Conservation (phyloP, 1,140 invertebrate species). For the Bemisia tabaci region DNA sequence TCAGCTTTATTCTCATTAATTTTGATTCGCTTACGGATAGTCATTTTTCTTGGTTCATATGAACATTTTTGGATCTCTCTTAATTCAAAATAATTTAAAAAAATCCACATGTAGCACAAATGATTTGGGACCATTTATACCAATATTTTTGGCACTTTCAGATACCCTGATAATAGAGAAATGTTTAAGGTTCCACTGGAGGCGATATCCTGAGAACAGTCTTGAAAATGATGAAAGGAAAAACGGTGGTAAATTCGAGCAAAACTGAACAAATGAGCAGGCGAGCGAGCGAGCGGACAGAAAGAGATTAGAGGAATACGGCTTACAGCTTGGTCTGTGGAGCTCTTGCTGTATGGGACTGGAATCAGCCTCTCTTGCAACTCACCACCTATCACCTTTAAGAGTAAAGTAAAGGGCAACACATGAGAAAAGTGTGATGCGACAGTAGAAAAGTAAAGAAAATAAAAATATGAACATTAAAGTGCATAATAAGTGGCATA, state of each 20-base stretch:
- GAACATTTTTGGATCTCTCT: too few relatives aligned
- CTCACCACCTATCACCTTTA: constrained; percentile 93
- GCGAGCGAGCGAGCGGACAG: constrained; percentile 10
- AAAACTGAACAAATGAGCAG: constrained; percentile 10
- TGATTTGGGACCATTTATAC: too few relatives aligned
- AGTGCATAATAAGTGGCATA: neutral
- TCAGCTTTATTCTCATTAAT: too few relatives aligned
- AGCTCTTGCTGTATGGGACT: constrained; percentile 98
- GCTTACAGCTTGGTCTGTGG: constrained; percentile 99
- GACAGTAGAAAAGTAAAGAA: constrained; percentile 1
- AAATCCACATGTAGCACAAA: too few relatives aligned
- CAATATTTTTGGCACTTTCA: too few relatives aligned
- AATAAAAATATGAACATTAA: constrained; percentile 1
- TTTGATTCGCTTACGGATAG: too few relatives aligned
- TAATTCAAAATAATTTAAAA: too few relatives aligned
- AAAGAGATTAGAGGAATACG: constrained; percentile 35
- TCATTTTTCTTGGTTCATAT: too few relatives aligned
- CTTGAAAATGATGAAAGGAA: neutral
- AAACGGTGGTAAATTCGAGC: constrained; percentile 17
- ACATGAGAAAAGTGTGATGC: constrained; percentile 4
- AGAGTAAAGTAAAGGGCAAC: constrained; percentile 6
- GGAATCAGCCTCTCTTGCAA: constrained; percentile 98
- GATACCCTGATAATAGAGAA: too few relatives aligned
- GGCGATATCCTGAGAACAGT: too few relatives aligned
- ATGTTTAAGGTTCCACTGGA: too few relatives aligned